A percentile compares a stretch with the other conserved stretches of the same genome.
phyloP scores from a whole-genome alignment of 2,113 vertebrate genomes.

The Phoenicopterus ruber region DNA sequence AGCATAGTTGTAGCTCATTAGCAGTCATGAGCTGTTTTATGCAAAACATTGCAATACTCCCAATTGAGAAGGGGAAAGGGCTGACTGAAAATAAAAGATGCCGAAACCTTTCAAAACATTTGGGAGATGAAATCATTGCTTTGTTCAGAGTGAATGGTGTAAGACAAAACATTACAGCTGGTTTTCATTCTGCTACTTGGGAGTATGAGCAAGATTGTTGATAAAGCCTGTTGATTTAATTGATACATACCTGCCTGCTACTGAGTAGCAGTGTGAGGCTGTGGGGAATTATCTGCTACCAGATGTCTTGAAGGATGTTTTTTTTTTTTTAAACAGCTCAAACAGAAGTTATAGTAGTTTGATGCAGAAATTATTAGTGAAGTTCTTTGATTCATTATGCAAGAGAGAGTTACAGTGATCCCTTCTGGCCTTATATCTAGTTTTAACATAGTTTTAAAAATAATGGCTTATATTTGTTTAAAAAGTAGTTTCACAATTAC shows the following conservation, averaged over 20 bases:
- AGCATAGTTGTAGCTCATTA: not conserved
- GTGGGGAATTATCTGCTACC: not conserved
- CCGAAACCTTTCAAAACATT: not conserved
- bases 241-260: not conserved
- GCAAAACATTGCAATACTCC: not conserved
- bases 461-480: not conserved
- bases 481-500: not conserved
- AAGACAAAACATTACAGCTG: not conserved
- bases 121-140: not conserved
- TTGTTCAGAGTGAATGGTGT: not conserved
- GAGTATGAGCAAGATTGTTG: not conserved
- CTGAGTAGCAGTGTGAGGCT: not conserved
- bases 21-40: not conserved
- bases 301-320: not conserved
- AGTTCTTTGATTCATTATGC: constrained; percentile 8
- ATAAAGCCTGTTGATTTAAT: not conserved
- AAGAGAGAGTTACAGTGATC: not conserved
- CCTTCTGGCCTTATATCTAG: not conserved
- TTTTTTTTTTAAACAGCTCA: not conserved
- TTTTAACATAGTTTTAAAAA: not conserved
- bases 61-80: not conserved
- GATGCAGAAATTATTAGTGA: not conserved
- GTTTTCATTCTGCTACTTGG: not conserved
- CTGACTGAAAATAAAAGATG: not conserved
- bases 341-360: not conserved